Evolutionary conservation across 2,113 vertebrate genomes (phyloP).

Genomic region (Cyphomyrus plagiostoma): DNA sequence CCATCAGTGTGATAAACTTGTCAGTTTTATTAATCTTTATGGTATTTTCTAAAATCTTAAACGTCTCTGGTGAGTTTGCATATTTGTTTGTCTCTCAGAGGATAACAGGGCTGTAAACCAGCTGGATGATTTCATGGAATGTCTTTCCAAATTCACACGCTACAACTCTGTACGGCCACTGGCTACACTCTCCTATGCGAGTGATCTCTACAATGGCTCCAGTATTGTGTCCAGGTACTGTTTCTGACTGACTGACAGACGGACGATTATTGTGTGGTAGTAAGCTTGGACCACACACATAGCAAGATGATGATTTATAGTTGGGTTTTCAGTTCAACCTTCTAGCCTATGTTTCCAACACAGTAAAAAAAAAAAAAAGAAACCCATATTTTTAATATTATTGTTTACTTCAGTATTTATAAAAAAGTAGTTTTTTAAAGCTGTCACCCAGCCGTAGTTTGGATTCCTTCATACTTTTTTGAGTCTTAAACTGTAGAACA

Average conservation of each 20-base stretch:
- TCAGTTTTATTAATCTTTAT: not conserved
- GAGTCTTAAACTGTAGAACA: not conserved
- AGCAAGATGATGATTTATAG: not conserved
- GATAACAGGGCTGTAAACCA: slow-evolving; percentile 90
- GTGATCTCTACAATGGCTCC: slow-evolving; percentile 96
- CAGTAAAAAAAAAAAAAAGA: not conserved
- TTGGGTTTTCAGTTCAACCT: not conserved
- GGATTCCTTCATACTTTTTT: not conserved
- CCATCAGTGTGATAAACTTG: not conserved
- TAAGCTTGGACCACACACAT: not conserved
- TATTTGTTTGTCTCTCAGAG: slow-evolving; percentile 56
- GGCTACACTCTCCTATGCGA: slow-evolving; percentile 92
- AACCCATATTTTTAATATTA: not conserved
- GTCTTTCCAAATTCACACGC: slow-evolving; percentile 92
- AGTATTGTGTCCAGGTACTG: slow-evolving; percentile 98
- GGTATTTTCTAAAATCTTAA: not conserved
- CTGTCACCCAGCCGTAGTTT: not conserved
- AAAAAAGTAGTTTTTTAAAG: no score
- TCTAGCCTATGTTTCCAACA: not conserved
- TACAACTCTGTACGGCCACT: slow-evolving; percentile 94
- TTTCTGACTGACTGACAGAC: not conserved
- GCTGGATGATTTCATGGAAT: slow-evolving; percentile 97
- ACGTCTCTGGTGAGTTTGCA: not conserved
- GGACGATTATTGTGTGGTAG: not conserved
- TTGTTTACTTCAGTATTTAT: not conserved